Base-by-base conservation (phyloP, 2,113 vertebrate species). In the Crypturellus undulatus region DNA sequence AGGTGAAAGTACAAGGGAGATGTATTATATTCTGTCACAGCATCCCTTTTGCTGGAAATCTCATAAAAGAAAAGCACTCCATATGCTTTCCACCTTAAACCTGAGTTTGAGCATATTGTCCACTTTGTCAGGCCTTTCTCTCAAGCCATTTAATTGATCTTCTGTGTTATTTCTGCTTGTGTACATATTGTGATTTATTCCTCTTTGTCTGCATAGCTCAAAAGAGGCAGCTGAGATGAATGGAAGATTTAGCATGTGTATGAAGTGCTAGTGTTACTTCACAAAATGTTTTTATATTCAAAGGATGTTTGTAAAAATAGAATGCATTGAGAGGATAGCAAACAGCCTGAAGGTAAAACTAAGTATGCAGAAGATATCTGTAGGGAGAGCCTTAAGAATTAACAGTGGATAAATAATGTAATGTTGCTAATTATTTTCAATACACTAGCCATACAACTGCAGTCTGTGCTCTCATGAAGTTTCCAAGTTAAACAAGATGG, bases 11-110 rank as follows among this genome's bases (percentile, higher is more conserved):
- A 95, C 87, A 88, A 71, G 84, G 77, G 59, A 90, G 30, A 26
- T 85, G 94, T 96, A 95, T 96, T 96, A 95, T 94, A 94, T 95
- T 94, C 82, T 72, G 73, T 93, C 79, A 25, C 90, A 93, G 84
- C 79, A 38, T 64, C 68, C 56, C 12, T 71, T 58, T 62, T 86
- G 83, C 71, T 68, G 25, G 86, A 79, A 84, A 68, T 72, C 82
- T 28, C 83, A 15, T 43, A 59, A 68, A 62, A 36, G 81, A 93
- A 94, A 88, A 42, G 54, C 54, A 64, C 69, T 72, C 63, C 75
- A 10, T 67, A 28, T 2, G 5, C 82, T 85, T 84, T 67, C 52
- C 17, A 58, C 85, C 88, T 65, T 25, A 75, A 52, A 71, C 49
- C 32, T 78, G 79, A 26, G 79, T 69, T 67, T 47, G 60, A 51